These are phyloP conservation scores for Scopus umbretta DNA, from an alignment of 2,113 vertebrate species.

Conservation along the genomic window DNA sequence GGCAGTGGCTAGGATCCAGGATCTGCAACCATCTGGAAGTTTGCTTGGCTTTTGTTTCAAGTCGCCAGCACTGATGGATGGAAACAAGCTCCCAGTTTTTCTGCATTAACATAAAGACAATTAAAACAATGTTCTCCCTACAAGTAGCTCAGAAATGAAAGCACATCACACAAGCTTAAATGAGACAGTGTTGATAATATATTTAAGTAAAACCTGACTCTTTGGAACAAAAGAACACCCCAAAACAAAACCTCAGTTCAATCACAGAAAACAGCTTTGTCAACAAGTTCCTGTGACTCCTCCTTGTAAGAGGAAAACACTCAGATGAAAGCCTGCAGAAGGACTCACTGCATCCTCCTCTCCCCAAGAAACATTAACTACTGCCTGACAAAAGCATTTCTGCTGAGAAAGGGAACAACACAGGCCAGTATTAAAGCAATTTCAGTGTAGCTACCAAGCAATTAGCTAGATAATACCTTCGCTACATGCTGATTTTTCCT, in stretches of 20 bases:
- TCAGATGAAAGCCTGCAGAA: background rate
- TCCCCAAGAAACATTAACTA: background rate
- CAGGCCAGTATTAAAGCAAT: background rate
- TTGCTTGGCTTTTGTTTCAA: conserved; percentile 12
- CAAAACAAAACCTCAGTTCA: background rate
- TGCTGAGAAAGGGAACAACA: background rate
- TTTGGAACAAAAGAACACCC: background rate
- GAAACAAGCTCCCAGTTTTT: conserved; percentile 18
- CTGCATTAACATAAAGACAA: conserved; percentile 44
- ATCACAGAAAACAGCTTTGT: background rate
- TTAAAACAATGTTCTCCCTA: conserved; percentile 5
- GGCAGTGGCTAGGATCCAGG: conserved; percentile 36
- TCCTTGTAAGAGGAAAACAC: background rate
- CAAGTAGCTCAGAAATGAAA: conserved; percentile 26
- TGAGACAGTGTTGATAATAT: background rate
- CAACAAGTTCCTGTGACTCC: background rate
- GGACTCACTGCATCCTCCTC: background rate
- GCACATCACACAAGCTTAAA: background rate
- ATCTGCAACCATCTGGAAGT: conserved; percentile 45
- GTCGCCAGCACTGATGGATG: background rate
- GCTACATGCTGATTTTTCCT: background rate
- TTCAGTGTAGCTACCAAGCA: background rate
- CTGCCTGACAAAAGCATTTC: background rate
- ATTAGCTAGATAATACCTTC: background rate
- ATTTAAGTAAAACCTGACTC: conserved; percentile 11